Evolutionary conservation across 2,888 invertebrate species (phyloP).

Genomic region (Boloria selene): DNA sequence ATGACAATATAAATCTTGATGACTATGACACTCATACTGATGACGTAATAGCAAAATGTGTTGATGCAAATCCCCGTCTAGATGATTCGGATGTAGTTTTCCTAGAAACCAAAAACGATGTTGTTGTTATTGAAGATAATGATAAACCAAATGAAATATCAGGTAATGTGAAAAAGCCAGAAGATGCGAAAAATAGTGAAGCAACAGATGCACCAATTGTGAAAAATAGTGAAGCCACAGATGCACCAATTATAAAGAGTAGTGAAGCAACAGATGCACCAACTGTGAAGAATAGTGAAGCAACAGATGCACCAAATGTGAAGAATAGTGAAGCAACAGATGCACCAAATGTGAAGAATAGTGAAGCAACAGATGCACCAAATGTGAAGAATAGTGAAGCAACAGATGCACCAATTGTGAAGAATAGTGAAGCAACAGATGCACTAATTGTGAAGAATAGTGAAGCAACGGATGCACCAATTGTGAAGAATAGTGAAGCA

Average conservation of each 20-base stretch:
- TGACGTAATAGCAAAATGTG: neutral
- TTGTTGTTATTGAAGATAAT: slow-evolving; percentile 28
- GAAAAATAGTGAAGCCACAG: neutral
- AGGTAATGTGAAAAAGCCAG: slow-evolving; percentile 5
- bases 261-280: neutral
- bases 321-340: too few species aligned
- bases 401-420: neutral
- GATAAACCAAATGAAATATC: neutral
- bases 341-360: neutral
- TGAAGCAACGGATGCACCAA: neutral
- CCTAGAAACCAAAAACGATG: slow-evolving; percentile 18
- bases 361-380: neutral
- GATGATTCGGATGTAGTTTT: slow-evolving; percentile 24
- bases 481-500: slow-evolving; percentile 1
- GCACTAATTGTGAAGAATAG: too few species aligned
- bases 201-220: neutral
- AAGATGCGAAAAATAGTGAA: neutral
- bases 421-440: neutral
- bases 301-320: too few species aligned
- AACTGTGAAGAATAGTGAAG: neutral
- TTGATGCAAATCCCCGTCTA: neutral
- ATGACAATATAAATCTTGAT: slow-evolving; percentile 12
- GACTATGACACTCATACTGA: neutral
- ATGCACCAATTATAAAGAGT: neutral
- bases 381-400: neutral